These are phyloP conservation scores for Alcedo atthis DNA, from an alignment of 2,797 vertebrate genomes.

Conservation along the genomic window DNA sequence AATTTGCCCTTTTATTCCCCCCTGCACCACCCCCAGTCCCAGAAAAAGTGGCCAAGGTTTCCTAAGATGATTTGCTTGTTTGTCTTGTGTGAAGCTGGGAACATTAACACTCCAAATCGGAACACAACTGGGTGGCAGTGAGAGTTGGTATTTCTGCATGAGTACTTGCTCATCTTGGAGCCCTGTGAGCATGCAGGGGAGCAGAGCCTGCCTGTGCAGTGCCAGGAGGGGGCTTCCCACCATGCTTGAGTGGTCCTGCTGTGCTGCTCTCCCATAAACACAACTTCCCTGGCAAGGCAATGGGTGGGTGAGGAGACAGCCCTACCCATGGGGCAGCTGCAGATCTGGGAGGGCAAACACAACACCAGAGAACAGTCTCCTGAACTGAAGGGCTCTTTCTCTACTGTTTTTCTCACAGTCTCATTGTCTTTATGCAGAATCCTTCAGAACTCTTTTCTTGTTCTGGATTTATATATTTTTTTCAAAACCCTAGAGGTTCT, in stretches of 20 bases:
- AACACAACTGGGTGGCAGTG: too few relatives aligned
- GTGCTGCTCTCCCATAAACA: neutral
- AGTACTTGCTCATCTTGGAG: neutral
- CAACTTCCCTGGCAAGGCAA: neutral
- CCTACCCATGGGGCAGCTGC: neutral
- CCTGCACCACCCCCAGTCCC: neutral
- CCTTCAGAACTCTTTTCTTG: conserved; percentile 57
- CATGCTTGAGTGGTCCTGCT: too few relatives aligned
- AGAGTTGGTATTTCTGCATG: neutral
- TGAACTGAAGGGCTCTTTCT: neutral
- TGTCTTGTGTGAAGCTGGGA: neutral
- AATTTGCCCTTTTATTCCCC: neutral
- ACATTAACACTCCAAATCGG: neutral
- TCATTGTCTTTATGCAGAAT: conserved; percentile 26
- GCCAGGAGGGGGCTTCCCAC: neutral
- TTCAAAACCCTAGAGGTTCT: conserved; percentile 70
- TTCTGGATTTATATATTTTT: conserved; percentile 63
- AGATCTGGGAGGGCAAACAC: neutral
- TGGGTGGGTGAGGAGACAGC: neutral
- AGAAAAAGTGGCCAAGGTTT: neutral
- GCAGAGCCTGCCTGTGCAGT: neutral
- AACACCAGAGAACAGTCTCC: neutral
- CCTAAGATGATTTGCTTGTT: neutral
- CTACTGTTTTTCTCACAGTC: neutral
- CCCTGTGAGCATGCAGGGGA: rapidly evolving